A percentile compares a stretch with the other conserved stretches of the same genome.
These are phyloP conservation scores for Pelvicachromis taeniatus DNA, from an alignment of 2,113 vertebrate genomes.

Conservation along the genomic window DNA sequence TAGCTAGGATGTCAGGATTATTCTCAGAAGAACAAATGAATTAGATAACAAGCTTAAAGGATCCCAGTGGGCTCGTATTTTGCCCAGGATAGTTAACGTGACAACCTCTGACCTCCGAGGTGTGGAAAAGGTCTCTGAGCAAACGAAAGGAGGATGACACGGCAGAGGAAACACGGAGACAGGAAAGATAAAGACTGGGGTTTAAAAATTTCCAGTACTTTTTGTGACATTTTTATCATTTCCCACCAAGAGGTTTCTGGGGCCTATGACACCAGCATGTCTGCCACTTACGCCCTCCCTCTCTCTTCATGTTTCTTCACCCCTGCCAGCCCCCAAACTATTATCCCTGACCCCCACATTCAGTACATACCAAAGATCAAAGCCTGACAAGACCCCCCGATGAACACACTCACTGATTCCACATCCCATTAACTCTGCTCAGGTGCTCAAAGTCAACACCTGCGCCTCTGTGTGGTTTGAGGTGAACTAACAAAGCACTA, in stretches of 20 bases:
- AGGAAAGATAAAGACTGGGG: not conserved
- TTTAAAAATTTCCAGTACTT: not conserved
- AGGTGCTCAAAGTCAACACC: slow-evolving; percentile 36
- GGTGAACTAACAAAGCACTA: not conserved
- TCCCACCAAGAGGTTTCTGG: not conserved
- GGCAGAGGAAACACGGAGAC: not conserved
- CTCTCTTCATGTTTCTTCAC: slow-evolving; percentile 40
- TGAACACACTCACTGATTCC: slow-evolving; percentile 54
- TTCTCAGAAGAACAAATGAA: not conserved
- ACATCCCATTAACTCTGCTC: slow-evolving; percentile 31
- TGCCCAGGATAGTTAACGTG: slow-evolving; percentile 39
- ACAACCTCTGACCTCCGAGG: slow-evolving; percentile 42
- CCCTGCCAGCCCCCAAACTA: slow-evolving; percentile 43
- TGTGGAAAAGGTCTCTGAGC: slow-evolving; percentile 11
- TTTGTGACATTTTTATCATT: not conserved
- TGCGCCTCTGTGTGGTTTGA: not conserved
- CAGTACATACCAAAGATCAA: slow-evolving; percentile 67
- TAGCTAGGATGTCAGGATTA: not conserved
- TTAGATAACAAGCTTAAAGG: slow-evolving; percentile 41
- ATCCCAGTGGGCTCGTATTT: slow-evolving; percentile 41
- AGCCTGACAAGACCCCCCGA: slow-evolving; percentile 42
- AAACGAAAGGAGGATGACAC: slow-evolving; percentile 16
- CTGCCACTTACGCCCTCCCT: not conserved
- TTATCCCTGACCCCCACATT: slow-evolving; percentile 63
- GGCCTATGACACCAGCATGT: not conserved